These are phyloP conservation scores for Caenorhabditis uteleia DNA, from an alignment of 2,888 invertebrate genomes.

Conservation along the genomic window DNA sequence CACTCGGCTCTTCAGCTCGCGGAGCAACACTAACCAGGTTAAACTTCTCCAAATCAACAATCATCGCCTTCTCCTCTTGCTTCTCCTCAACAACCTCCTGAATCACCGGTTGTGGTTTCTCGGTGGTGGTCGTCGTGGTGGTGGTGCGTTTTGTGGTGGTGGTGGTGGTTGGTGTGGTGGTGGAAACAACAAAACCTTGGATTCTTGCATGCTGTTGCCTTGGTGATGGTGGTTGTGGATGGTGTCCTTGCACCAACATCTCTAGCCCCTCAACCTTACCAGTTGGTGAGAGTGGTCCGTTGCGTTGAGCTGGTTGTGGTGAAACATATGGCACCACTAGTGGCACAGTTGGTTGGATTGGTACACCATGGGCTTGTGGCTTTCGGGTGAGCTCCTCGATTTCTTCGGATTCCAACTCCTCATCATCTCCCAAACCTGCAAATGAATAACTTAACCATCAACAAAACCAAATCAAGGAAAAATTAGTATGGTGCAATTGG, in stretches of 20 bases:
- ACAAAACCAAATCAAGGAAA: no score
- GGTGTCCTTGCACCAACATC: constrained; percentile 6
- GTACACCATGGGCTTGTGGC: constrained; percentile 25
- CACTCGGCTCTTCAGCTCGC: background rate
- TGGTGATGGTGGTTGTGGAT: constrained; percentile 32
- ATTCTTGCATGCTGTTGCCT: constrained; percentile 12
- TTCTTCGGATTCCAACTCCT: constrained; percentile 10
- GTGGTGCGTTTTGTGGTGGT: constrained; percentile 10
- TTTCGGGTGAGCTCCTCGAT: constrained; percentile 9
- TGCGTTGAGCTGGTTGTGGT: constrained; percentile 21
- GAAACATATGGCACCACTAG: constrained; percentile 31
- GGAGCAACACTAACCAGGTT: no score
- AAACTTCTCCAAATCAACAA: constrained; percentile 1
- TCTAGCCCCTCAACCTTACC: constrained; percentile 24
- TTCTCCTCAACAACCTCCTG: constrained; percentile 7
- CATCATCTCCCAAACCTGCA: constrained; percentile 14
- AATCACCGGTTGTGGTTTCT: background rate
- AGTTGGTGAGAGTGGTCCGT: constrained; percentile 5
- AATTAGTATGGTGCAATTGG: background rate
- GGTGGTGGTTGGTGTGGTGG: constrained; percentile 19
- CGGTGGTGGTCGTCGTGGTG: background rate
- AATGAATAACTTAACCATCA: constrained; percentile 18
- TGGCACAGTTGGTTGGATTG: constrained; percentile 36
- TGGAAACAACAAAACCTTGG: constrained; percentile 36
- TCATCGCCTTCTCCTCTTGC: background rate